Base-by-base conservation (phyloP, 2,888 invertebrate species). In the Strigamia maritima region DNA sequence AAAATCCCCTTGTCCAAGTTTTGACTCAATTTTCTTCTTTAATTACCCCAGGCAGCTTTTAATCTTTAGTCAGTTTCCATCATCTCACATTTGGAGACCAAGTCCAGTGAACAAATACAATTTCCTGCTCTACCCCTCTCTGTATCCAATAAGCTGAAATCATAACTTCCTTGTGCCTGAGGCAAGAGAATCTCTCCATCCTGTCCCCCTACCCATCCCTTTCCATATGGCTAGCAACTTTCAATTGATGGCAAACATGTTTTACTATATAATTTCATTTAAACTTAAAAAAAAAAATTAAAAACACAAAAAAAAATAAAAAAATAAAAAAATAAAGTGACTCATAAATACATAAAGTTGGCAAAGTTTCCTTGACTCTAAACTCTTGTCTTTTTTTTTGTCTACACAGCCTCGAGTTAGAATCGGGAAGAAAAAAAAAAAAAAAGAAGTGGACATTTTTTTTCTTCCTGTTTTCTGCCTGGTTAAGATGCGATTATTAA, bases 61-160 rank as follows among this genome's bases (percentile, higher is more conserved):
- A 65, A 65, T 65, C 60, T 65, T 65, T 22, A 65, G 60, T 65
- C 60, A 65, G 60, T 24, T 65, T 24, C 60, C 60, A 65, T 65
- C 60, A 65, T 24, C 60, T 65, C 60, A 65, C 60, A 24, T 65
- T 65, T 65, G 8, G 60, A 65, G 60, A 65, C 60, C 24, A 65
- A 65, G 60, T 65, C 60, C 60, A 65, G 60, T 19, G 60, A 65
- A 65, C 60, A 65, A 65, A 65, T 65, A 65, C 60, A 65, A 65
- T 65, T 65, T 65, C 60, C 60, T 65, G 60, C 60, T 24, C 60
- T 22, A 65, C 60, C 60, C 60, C 60, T 65, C 60, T 49, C 24
- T 22, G 7, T 65, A 65, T 65, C 60, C 60, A 65, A 65, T 65
- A 65, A 65, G 60, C 60, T 65, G 60, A 65, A 65, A 65, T 65